These are phyloP conservation scores for Coecobrya sp. DNA, from an alignment of 2,888 invertebrate genomes.

Conservation along the genomic window DNA sequence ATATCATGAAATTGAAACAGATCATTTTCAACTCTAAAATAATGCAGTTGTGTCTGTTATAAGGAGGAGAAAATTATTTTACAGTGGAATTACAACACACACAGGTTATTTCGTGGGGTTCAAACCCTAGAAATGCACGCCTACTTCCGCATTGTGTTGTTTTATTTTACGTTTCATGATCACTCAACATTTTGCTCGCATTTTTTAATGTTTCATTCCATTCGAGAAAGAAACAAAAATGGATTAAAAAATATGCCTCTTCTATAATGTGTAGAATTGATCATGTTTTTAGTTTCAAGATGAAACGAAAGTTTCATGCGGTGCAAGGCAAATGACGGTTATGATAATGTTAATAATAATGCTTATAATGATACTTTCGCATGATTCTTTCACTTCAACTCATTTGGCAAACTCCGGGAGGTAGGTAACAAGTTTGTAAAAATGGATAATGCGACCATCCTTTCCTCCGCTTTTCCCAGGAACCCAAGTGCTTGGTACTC, in stretches of 20 bases:
- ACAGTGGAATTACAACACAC: not conserved
- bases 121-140: not conserved
- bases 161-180: not conserved
- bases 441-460: conserved; percentile 39
- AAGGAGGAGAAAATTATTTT: not conserved
- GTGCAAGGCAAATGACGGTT: conserved; percentile 29
- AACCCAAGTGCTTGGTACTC: too few relatives aligned
- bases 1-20: conserved; percentile 25
- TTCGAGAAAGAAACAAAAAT: not conserved
- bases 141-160: not conserved
- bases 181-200: not conserved
- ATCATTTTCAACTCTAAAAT: conserved; percentile 5
- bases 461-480: too few relatives aligned
- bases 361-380: conserved; percentile 66
- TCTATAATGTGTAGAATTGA: not conserved
- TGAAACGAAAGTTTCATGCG: not conserved
- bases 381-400: conserved; percentile 64
- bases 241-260: not conserved
- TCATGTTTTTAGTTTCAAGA: not conserved
- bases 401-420: conserved; percentile 81
- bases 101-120: too few relatives aligned
- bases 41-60: not conserved
- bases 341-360: not conserved
- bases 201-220: not conserved
- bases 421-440: conserved; percentile 63